Evolutionary conservation across 2,797 vertebrate species (phyloP).

Genomic region (Potorous gilbertii): DNA sequence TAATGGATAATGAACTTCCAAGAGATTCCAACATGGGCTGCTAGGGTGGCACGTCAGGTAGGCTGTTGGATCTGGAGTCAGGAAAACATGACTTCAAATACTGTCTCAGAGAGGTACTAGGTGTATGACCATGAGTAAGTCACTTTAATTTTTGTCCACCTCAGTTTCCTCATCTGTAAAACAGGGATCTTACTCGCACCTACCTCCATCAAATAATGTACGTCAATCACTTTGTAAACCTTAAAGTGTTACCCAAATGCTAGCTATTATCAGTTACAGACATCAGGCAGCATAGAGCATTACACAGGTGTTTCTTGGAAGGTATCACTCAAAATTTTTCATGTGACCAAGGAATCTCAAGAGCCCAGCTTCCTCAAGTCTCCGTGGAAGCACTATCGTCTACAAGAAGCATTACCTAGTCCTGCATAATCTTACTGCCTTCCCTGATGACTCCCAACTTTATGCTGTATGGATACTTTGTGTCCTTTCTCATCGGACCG

Average conservation of each 20-base stretch:
- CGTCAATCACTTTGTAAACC: not conserved
- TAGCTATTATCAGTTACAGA: not conserved
- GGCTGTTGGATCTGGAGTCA: not conserved
- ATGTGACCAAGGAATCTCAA: not conserved
- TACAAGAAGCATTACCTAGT: not conserved
- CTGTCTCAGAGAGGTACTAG: not conserved
- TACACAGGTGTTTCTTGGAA: not conserved
- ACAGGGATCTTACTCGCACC: not conserved
- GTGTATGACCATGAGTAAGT: no score
- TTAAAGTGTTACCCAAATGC: not conserved
- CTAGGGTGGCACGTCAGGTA: not conserved
- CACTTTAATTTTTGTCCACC: not conserved
- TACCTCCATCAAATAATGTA: not conserved
- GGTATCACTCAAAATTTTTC: not conserved
- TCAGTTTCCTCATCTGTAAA: not conserved
- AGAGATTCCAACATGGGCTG: not conserved
- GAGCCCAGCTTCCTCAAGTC: not conserved
- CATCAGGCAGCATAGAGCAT: not conserved
- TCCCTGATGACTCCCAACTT: not conserved
- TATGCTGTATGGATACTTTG: not conserved
- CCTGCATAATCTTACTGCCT: not conserved
- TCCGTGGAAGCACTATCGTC: not conserved
- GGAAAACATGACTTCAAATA: not conserved
- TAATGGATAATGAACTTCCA: rapidly evolving
- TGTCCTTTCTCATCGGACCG: not conserved